Conservation (phyloP, 2,797 vertebrate species). For the Sparidentex hasta region DNA sequence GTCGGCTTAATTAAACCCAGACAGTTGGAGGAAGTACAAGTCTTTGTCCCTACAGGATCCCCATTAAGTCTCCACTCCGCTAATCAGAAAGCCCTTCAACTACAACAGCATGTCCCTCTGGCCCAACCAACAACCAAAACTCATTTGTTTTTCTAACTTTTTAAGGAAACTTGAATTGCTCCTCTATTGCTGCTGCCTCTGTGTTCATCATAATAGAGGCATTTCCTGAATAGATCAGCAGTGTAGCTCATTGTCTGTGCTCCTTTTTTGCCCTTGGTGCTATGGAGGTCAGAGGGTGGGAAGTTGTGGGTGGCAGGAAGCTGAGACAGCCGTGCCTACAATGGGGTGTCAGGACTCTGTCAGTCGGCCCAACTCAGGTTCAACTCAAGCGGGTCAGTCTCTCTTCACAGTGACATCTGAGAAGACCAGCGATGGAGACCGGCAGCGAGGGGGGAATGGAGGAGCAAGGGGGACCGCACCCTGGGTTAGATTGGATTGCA, state of each 20-base stretch:
- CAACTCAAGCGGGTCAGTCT: conserved; percentile 60
- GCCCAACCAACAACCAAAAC: conserved; percentile 46
- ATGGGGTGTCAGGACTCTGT: conserved; percentile 70
- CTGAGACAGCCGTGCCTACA: conserved; percentile 51
- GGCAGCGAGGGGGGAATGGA: conserved; percentile 43
- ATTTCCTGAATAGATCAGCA: conserved; percentile 24
- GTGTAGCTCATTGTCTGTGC: conserved; percentile 16
- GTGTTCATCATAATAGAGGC: conserved; percentile 16
- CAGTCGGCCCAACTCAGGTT: conserved; percentile 68
- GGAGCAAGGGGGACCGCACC: conserved; percentile 40
- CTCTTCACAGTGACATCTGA: conserved; percentile 73
- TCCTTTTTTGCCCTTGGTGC: conserved; percentile 45
- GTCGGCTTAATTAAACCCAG: conserved; percentile 79
- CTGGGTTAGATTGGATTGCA: conserved; percentile 78
- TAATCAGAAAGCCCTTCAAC: conserved; percentile 72
- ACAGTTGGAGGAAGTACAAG: conserved; percentile 72
- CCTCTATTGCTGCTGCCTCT: neutral
- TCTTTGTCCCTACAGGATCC: conserved; percentile 68
- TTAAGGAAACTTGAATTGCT: conserved; percentile 33
- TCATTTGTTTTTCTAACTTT: conserved; percentile 51
- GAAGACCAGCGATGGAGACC: conserved; percentile 56
- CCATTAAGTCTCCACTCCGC: conserved; percentile 63
- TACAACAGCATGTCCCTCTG: conserved; percentile 63
- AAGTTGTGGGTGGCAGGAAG: conserved; percentile 69
- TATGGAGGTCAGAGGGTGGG: conserved; percentile 57